Evolutionary conservation across 1,140 invertebrate species (phyloP), one percentile per base, ranked within the genome.

Genomic region (Scaptomyza hsui): DNA sequence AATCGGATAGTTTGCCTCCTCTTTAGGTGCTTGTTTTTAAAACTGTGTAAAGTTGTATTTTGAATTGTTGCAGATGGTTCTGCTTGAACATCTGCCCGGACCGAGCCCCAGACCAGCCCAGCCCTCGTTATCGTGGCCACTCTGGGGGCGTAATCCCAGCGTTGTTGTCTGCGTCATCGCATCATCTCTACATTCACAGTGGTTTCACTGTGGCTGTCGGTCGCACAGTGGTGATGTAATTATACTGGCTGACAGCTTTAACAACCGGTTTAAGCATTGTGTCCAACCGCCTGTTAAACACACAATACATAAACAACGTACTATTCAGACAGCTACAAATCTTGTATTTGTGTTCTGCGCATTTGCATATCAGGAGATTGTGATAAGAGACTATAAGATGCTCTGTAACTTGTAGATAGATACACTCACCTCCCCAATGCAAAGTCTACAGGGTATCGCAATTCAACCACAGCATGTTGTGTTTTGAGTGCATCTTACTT

Each of bases 181-280:
- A 13, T 32, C 32, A 9, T 3, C 41, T 55, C 5, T 29, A 6
- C 6, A n/a, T n/a, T n/a, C n/a, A n/a, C n/a, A n/a, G n/a, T n/a
- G n/a, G n/a, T n/a, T n/a, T 72, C 61, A 49, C 61, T 51, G 53
- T 49, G 18, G 9, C 42, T 37, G 39, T 53, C 26, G 55, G 32
- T 55, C 53, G 16, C 19, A 44, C 24, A 12, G 35, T 55, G 80
- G 78, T 86, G 81, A 86, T 86, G 81, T 86, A 86, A 86, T 86
- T 86, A n/a, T 37, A 72, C 65, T 51, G 72, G 65, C 49, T 69
- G 77, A 64, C 73, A 73, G 63, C 72, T 72, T 67, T 73, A 70
- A 73, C 82, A 86, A 86, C 81, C 81, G 81, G 81, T 86, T 86
- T 69, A 48, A 47, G 62, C 42, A 39, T 15, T 48, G 21, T 48